Percentiles rank a stretch among this genome's conserved stretches.
Evolutionary conservation across 35 echinoderm and acorn worm genomes (phyloP).

Genomic region (Lytechinus variegatus): DNA sequence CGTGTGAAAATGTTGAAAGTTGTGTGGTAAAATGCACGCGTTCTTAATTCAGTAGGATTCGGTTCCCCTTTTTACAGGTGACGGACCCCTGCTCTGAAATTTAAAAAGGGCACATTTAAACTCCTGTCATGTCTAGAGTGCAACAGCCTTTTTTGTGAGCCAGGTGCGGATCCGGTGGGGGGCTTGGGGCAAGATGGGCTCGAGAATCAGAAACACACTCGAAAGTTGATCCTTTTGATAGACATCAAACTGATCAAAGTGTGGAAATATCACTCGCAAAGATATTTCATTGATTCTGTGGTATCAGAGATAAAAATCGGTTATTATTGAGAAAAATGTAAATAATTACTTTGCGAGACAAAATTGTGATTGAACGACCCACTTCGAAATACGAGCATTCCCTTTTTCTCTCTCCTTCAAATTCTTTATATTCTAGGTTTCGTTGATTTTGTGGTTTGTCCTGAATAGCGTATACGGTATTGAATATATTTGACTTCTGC

Average conservation of each 20-base stretch:
- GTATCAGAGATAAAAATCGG: neutral
- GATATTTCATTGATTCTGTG: neutral
- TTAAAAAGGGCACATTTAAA: neutral
- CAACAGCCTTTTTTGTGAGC: no score
- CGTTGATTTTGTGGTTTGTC: neutral
- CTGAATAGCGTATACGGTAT: neutral
- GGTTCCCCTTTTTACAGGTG: neutral
- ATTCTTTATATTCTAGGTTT: neutral
- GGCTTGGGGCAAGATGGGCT: no score
- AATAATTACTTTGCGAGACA: neutral
- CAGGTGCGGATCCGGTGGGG: no score
- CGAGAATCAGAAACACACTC: no score
- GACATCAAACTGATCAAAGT: neutral
- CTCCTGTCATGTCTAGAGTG: neutral
- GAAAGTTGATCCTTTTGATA: no score
- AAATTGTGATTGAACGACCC: neutral
- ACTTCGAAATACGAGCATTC: neutral
- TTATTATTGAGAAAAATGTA: neutral
- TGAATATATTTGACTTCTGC: neutral
- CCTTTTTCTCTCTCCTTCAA: neutral
- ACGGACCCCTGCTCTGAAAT: neutral
- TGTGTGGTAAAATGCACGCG: neutral
- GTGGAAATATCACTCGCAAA: neutral
- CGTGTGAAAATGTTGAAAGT: neutral
- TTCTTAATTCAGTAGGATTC: neutral